Percentiles rank a stretch among this genome's conserved stretches.
Conservation (phyloP, 2,888 invertebrate genomes). For the Pheosia tremula region DNA sequence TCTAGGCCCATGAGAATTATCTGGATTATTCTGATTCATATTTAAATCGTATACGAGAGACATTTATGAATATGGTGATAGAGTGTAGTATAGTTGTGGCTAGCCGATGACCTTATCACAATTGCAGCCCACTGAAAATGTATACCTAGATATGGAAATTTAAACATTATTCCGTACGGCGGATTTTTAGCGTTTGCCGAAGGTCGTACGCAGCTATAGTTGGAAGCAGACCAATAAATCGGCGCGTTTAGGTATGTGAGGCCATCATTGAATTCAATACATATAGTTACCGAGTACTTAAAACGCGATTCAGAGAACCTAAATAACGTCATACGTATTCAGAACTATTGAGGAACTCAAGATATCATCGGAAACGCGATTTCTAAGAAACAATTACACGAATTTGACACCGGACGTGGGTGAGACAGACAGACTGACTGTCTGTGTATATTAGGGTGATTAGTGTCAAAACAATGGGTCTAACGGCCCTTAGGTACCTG, state of each 20-base stretch:
- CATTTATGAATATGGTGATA: slow-evolving; percentile 2
- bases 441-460: slow-evolving; percentile 41
- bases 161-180: no score
- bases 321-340: slow-evolving; percentile 34
- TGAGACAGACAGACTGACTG: slow-evolving; percentile 47
- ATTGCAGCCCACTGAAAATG: neutral
- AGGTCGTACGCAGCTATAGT: no score
- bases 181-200: no score
- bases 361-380: slow-evolving; percentile 29
- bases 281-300: no score
- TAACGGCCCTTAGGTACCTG: slow-evolving; percentile 38
- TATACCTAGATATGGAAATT: neutral
- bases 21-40: neutral
- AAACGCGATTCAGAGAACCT: slow-evolving; percentile 16
- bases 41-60: slow-evolving; percentile 3
- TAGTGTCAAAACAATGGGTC: slow-evolving; percentile 61
- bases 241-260: no score
- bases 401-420: slow-evolving; percentile 66
- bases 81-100: neutral
- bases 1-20: neutral
- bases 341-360: slow-evolving; percentile 27
- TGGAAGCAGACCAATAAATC: no score
- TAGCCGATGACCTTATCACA: neutral
- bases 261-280: no score
- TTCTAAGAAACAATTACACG: slow-evolving; percentile 59